Base-by-base conservation (phyloP, 2,888 invertebrate species). In the Griposia aprilina region DNA sequence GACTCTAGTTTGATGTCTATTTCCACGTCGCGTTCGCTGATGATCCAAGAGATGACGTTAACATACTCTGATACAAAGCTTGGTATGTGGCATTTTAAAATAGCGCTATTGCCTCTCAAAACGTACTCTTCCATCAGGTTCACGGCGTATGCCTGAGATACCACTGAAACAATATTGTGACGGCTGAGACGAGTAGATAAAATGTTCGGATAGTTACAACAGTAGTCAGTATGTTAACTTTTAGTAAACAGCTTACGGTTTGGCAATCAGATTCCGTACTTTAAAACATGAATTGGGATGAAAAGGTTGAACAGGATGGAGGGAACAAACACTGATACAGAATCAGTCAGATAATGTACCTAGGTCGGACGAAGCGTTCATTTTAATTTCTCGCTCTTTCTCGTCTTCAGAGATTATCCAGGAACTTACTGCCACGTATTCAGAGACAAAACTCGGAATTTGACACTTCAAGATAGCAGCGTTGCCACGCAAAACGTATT, bases 51-150 rank as follows among this genome's bases (percentile, higher is more conserved):
- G 90, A 98, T 97, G 91, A 99, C 98, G 92, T 97, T 97, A 92
- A 99, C 98, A 96, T 98, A 99, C 97, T 99, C 99, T 92, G 98
- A 98, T 89, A 99, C 98, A 97, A 99, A 99, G 97, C 98, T 98
- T 91, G 99, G 99, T 95, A 99, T 98, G 97, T 98, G 98, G 97
- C 99, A 99, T 97, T 99, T 99, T 94, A 99, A 97, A 95, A 99
- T 98, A 91, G 98, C 99, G 90, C 98, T 98, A 97, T 99, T 99
- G 92, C 99, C 99, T 94, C 98, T 98, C 91, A 99, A 97, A 90
- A 99, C 98, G 96, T 99, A 98, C 96, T 99, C 99, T 95, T 99
- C 99, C 98, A 99, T 98, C 92, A 99, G 98, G 97, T 99, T 99
- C 91, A 98, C 98, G 93, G 98, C 98, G 97, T 99, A 99, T 89